Conservation (phyloP, 2,888 invertebrate species). For the Slavum lentiscoides region DNA sequence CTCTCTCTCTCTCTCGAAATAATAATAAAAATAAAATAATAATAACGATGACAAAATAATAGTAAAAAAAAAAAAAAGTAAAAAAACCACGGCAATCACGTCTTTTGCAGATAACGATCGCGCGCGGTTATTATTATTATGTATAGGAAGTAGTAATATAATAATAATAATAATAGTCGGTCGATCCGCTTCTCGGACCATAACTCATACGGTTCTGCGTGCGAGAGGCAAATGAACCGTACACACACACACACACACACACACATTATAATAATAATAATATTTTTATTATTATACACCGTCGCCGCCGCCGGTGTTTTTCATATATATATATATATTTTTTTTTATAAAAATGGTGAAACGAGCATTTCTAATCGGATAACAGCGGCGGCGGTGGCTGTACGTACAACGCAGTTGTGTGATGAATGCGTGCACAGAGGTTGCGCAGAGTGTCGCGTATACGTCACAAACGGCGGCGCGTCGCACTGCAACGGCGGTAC, state of each 20-base stretch:
- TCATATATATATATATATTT: constrained; percentile 3
- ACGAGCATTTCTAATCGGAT: constrained; percentile 21
- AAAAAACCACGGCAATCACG: constrained; percentile 30
- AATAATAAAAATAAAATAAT: neutral
- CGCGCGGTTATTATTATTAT: neutral
- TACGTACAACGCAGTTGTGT: too few relatives aligned
- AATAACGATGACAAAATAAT: neutral
- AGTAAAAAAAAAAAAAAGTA: neutral
- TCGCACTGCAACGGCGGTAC: too few relatives aligned
- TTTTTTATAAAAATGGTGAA: neutral
- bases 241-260: neutral
- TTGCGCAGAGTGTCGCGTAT: too few relatives aligned
- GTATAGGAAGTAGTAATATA: constrained; percentile 17
- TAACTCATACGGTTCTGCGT: constrained; percentile 11
- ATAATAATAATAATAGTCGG: neutral
- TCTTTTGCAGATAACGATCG: constrained; percentile 41
- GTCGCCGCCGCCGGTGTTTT: neutral
- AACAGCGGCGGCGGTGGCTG: neutral
- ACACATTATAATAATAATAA: constrained; percentile 4
- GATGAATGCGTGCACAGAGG: too few relatives aligned
- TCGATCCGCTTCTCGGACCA: constrained; percentile 31
- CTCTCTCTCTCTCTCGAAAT: neutral
- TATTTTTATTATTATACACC: neutral
- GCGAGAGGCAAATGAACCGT: constrained; percentile 20
- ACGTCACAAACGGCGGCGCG: too few relatives aligned